phyloP scores from a whole-genome alignment of 1,140 invertebrate species.

The Capitella teleta region DNA sequence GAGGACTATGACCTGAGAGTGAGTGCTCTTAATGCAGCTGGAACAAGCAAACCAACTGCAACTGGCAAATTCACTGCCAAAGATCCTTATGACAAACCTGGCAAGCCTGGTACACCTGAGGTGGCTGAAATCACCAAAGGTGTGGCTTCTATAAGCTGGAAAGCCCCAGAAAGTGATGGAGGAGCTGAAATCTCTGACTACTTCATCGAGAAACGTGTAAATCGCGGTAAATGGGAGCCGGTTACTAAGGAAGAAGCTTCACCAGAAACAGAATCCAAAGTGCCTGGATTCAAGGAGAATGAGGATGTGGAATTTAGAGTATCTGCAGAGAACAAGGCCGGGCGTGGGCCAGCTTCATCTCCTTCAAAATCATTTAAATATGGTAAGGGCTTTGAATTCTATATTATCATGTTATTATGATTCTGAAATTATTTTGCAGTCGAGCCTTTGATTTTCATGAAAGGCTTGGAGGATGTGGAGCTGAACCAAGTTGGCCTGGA shows the following conservation, averaged over 20 bases:
- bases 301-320: conserved; percentile 34
- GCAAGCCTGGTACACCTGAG: conserved; percentile 17
- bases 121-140: conserved; percentile 88
- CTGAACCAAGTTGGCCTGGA: conserved; percentile 9
- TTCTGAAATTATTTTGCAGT: conserved; percentile 5
- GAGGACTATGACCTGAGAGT: conserved; percentile 94
- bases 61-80: conserved; percentile 50
- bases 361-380: conserved; percentile 13
- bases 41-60: conserved; percentile 84
- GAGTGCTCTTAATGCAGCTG: conserved; percentile 89
- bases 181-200: conserved; percentile 94
- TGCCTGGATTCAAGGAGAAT: conserved; percentile 50
- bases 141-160: conserved; percentile 86
- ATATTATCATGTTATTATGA: background rate
- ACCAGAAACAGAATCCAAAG: conserved; percentile 7
- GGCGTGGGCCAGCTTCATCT: conserved; percentile 42
- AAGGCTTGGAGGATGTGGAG: conserved; percentile 5
- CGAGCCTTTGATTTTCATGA: conserved; percentile 3
- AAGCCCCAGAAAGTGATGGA: conserved; percentile 75
- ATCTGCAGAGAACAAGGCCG: conserved; percentile 23
- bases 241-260: conserved; percentile 1
- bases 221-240: conserved; percentile 4
- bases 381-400: conserved; percentile 5
- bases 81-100: conserved; percentile 21
- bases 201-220: conserved; percentile 45